Base-by-base conservation (phyloP, 2,797 vertebrate species). In the Tenualosa ilisha region DNA sequence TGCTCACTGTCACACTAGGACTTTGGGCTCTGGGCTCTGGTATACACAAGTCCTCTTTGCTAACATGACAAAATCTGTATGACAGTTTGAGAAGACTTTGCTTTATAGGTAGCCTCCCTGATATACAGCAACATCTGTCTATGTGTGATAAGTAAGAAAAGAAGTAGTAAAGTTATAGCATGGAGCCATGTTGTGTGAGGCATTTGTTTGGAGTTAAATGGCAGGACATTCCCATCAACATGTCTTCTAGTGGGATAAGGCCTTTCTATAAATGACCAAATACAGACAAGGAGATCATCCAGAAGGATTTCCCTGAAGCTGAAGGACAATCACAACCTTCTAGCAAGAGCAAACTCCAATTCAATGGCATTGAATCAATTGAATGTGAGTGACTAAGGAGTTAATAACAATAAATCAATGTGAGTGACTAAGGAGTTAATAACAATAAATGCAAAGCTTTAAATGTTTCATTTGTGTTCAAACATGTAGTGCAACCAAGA, bases 401-500 rank as follows among this genome's bases (percentile, higher is more conserved):
- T 37, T 75, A 7, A 63, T 63, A 37, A 72, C 12, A 72, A 68
- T 68, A 68, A 68, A 11, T 68, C 24, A 72, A 12, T 31, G 31
- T 31, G 31, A 31, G 31, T 31, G 31, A 31, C 31, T 31, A 31
- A 31, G 31, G 31, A 1, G 1, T 31, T 31, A 31, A 31, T 31
- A 49, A 49, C 46, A 8, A 49, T 8, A 49, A 49, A 51, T 9
- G 50, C 2, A 12, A 51, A 51, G 1, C 46, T 46, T 46, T 46
- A 46, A 46, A 46, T 46, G 46, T 7, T 46, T 4, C 3, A 46
- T 31, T 31, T 31, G 46, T 46, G 4, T 46, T 46, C 46, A 46
- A 46, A 46, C 46, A 31, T 3, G 3, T 49, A 49, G 46, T 86
- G 63, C 83, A 75, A 84, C 82, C 79, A 83, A 65, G 75, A 84